A percentile compares a stretch with the other conserved stretches of the same genome.
Conservation (phyloP, 2,797 vertebrate genomes). For the Podarcis siculus region DNA sequence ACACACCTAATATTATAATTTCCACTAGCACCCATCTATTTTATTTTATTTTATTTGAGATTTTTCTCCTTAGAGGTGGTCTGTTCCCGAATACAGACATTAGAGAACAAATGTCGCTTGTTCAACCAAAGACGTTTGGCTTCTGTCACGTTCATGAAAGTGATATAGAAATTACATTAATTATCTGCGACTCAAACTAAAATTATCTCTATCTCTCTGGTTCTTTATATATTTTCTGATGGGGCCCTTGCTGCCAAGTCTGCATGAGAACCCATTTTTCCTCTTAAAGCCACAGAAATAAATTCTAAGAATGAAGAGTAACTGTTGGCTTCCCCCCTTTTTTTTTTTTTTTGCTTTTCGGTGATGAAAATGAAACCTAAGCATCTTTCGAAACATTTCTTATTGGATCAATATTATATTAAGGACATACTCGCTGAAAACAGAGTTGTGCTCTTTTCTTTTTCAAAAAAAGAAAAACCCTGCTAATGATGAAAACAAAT, state of each 20-base stretch:
- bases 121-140: background rate
- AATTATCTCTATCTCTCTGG: background rate
- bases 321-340: too few species aligned
- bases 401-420: conserved; percentile 53
- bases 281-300: background rate
- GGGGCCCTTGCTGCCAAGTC: background rate
- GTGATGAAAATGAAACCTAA: background rate
- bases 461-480: conserved; percentile 1
- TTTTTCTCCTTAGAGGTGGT: background rate
- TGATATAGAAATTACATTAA: conserved; percentile 11
- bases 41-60: background rate
- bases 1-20: background rate
- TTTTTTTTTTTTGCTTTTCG: too few species aligned
- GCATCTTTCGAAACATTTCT: background rate
- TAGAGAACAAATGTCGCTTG: background rate
- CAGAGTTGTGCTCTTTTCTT: conserved; percentile 35
- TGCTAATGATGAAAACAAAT: conserved; percentile 73
- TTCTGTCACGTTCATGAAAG: background rate
- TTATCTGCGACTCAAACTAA: background rate
- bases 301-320: background rate
- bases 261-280: background rate
- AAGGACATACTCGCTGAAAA: conserved; percentile 60
- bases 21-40: too few species aligned
- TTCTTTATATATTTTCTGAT: background rate
- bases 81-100: background rate